Conservation (phyloP, 2,888 invertebrate genomes). For the Eueremaeus valkanovi region DNA sequence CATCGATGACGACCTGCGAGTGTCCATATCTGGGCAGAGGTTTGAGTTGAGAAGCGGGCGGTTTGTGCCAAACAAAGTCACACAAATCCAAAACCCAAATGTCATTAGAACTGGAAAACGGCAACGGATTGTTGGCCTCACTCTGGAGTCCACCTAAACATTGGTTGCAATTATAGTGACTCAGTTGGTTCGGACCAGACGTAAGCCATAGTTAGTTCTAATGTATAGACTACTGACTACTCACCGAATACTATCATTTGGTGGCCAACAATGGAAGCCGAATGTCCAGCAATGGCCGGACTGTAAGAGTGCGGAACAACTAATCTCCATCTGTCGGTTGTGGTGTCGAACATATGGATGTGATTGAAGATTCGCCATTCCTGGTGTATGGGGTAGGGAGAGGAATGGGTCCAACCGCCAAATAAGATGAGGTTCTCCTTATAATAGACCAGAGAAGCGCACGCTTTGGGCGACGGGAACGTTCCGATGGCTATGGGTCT, state of each 20-base stretch:
- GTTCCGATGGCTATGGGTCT: constrained; percentile 56
- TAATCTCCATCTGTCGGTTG: constrained; percentile 67
- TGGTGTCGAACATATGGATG: constrained; percentile 78
- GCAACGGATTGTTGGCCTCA: constrained; percentile 19
- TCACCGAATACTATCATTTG: constrained; percentile 56
- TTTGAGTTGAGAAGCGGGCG: constrained; percentile 49
- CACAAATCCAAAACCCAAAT: constrained; percentile 81
- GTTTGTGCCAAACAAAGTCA: constrained; percentile 71
- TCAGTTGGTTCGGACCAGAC: no score
- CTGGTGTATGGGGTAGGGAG: constrained; percentile 54
- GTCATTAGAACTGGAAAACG: constrained; percentile 62
- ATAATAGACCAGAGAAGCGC: constrained; percentile 84
- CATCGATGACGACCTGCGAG: constrained; percentile 63
- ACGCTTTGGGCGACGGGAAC: constrained; percentile 93
- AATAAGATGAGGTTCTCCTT: constrained; percentile 77
- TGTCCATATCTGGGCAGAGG: constrained; percentile 87
- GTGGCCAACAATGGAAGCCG: constrained; percentile 69
- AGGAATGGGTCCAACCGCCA: constrained; percentile 94
- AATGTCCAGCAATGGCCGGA: constrained; percentile 86
- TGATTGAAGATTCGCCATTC: constrained; percentile 83
- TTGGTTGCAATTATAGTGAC: no score
- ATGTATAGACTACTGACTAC: no score
- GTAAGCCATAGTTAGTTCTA: no score
- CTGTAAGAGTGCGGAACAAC: constrained; percentile 53
- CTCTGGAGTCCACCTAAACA: constrained; percentile 54